These are phyloP conservation scores for Oxycera nigricornis DNA, from an alignment of 2,888 invertebrate species.

Conservation along the genomic window DNA sequence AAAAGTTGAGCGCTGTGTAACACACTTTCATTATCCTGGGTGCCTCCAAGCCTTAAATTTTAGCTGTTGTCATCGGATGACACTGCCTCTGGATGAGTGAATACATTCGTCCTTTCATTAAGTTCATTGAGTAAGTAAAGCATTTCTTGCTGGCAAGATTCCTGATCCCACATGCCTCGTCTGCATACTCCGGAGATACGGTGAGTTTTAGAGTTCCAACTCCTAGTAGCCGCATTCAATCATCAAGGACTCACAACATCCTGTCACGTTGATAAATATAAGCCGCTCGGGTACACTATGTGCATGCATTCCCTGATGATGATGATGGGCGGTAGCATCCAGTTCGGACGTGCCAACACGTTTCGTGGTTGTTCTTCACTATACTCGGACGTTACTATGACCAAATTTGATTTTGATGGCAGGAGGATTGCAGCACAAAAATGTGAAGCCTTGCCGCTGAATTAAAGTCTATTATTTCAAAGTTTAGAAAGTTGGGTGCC, in stretches of 20 bases:
- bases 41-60: slow-evolving; percentile 16
- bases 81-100: slow-evolving; percentile 20
- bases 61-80: slow-evolving; percentile 12
- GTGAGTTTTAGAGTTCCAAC: background rate
- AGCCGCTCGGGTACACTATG: slow-evolving; percentile 11
- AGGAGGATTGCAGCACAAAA: slow-evolving; percentile 1
- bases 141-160: slow-evolving; percentile 3
- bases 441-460: slow-evolving; percentile 25
- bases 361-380: background rate
- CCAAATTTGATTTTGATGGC: background rate
- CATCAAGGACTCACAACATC: slow-evolving; percentile 25
- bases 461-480: slow-evolving; percentile 46
- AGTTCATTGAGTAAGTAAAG: slow-evolving; percentile 12
- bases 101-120: slow-evolving; percentile 35
- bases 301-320: background rate
- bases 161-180: background rate
- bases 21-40: slow-evolving; percentile 31
- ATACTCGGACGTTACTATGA: background rate
- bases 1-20: slow-evolving; percentile 37
- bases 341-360: background rate
- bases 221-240: slow-evolving; percentile 10
- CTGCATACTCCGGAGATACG: background rate
- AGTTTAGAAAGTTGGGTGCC: background rate
- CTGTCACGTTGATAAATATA: slow-evolving; percentile 31
- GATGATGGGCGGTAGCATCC: background rate